A percentile compares a stretch with the other conserved stretches of the same genome.
phyloP scores from a whole-genome alignment of 2,888 invertebrate species.

The Lasioglossum leucozonium region DNA sequence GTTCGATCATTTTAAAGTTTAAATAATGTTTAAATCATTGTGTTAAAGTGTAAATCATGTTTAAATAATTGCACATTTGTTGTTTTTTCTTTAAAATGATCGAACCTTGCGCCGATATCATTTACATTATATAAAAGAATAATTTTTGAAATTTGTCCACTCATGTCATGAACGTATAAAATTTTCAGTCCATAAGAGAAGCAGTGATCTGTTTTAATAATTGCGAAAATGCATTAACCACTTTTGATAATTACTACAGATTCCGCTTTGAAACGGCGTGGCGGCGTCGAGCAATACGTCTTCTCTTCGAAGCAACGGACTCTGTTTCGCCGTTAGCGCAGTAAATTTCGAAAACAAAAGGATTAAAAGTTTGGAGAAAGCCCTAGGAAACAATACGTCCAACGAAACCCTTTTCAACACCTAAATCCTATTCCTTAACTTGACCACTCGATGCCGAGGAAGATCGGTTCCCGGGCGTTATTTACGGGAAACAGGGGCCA shows the following conservation, averaged over 20 bases:
- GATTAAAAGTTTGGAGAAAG: conserved; percentile 23
- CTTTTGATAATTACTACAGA: neutral
- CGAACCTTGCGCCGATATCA: too few species aligned
- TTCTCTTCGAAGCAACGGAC: neutral
- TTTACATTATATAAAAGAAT: too few species aligned
- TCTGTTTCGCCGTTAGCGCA: neutral
- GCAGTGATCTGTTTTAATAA: neutral
- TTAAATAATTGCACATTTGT: too few species aligned
- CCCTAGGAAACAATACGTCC: conserved; percentile 13
- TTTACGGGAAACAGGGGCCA: neutral
- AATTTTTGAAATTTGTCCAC: too few species aligned
- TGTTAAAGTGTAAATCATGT: too few species aligned
- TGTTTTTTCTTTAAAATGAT: too few species aligned
- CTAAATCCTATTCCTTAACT: conserved; percentile 30
- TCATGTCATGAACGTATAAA: neutral
- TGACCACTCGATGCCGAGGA: conserved; percentile 1
- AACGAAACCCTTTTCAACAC: conserved; percentile 22
- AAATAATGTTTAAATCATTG: too few species aligned
- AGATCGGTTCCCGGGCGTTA: conserved; percentile 2
- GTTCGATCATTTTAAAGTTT: too few species aligned
- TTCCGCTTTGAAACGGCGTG: neutral
- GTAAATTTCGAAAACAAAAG: conserved; percentile 21
- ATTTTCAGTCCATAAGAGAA: neutral
- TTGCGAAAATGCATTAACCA: neutral
- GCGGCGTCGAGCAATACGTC: neutral